Conservation (phyloP, 2,113 vertebrate species). For the Chaetura pelagica region DNA sequence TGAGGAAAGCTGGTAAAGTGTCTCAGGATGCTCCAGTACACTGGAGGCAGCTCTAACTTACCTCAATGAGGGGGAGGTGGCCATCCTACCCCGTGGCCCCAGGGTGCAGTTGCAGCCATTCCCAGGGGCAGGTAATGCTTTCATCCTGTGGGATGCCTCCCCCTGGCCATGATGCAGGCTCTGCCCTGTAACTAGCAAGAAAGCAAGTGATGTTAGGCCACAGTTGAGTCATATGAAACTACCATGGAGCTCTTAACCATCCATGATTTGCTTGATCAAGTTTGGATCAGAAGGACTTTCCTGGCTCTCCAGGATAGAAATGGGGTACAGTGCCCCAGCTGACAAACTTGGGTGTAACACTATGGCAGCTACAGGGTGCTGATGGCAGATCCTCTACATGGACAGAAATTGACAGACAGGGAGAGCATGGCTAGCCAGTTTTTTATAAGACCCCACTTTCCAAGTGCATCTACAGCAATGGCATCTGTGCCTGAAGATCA, state of each 20-base stretch:
- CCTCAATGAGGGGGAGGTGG: not conserved
- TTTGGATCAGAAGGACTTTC: too few relatives aligned
- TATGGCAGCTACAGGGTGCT: not conserved
- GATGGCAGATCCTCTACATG: not conserved
- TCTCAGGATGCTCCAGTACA: not conserved
- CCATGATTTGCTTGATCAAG: too few relatives aligned
- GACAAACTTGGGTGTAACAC: not conserved
- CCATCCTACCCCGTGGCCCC: not conserved
- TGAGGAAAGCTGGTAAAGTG: not conserved
- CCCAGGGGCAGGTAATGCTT: not conserved
- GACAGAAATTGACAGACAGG: too few relatives aligned
- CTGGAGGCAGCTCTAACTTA: not conserved
- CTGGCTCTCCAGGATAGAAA: not conserved
- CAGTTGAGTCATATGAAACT: not conserved
- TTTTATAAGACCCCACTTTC: not conserved
- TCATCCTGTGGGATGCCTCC: not conserved
- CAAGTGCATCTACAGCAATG: not conserved
- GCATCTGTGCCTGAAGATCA: not conserved
- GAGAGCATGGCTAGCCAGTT: not conserved
- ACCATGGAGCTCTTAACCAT: not conserved
- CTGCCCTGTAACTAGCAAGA: not conserved
- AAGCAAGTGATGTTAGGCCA: not conserved
- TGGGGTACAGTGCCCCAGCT: too few relatives aligned
- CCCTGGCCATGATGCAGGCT: too few relatives aligned
- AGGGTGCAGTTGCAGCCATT: not conserved